Evolutionary conservation across 2,888 invertebrate species (phyloP).

Genomic region (Xanthia togata): DNA sequence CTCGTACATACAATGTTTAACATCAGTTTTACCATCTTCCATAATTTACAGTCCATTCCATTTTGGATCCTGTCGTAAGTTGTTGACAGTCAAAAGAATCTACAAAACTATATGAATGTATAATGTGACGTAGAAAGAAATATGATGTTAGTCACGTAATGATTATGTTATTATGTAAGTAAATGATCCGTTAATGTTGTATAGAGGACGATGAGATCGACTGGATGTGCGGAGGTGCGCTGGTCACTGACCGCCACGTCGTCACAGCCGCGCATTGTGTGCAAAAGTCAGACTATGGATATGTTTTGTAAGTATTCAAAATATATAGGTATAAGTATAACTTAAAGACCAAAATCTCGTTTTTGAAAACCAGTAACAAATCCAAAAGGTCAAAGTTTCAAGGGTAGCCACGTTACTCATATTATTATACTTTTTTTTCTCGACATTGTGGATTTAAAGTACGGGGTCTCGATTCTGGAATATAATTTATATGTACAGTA

Average conservation of each 20-base stretch:
- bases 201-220: slow-evolving; percentile 74
- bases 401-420: slow-evolving; percentile 15
- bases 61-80: background rate
- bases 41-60: background rate
- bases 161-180: background rate
- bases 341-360: slow-evolving; percentile 24
- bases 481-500: background rate
- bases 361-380: slow-evolving; percentile 23
- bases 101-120: background rate
- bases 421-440: background rate
- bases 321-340: no score
- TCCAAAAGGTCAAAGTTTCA: slow-evolving; percentile 24
- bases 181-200: slow-evolving; percentile 4
- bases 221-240: slow-evolving; percentile 89
- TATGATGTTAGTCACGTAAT: background rate
- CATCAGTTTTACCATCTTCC: background rate
- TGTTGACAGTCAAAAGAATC: background rate
- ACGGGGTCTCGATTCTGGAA: background rate
- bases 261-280: slow-evolving; percentile 91
- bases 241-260: slow-evolving; percentile 88
- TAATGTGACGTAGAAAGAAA: background rate
- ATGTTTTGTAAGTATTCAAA: slow-evolving; percentile 78
- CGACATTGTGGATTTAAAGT: background rate
- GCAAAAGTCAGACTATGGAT: slow-evolving; percentile 80
- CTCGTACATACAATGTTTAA: background rate